Evolutionary conservation across 2,888 invertebrate genomes (phyloP).

Genomic region (Xestia xanthographa): DNA sequence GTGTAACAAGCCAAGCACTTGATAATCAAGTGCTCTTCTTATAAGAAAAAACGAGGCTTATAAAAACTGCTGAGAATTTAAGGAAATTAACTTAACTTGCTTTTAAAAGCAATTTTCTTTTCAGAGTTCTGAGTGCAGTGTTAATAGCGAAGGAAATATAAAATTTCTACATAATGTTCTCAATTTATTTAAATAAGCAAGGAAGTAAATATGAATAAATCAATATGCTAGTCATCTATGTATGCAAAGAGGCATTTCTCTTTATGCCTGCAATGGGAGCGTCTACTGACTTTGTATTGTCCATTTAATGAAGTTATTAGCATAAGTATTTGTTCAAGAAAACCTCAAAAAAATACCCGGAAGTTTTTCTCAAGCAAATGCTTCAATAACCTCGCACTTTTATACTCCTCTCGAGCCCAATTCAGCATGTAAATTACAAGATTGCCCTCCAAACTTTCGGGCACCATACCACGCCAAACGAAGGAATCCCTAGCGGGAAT

Average conservation of each 20-base stretch:
- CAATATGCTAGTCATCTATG: neutral
- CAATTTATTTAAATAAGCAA: neutral
- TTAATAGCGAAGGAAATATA: neutral
- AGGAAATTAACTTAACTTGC: constrained; percentile 11
- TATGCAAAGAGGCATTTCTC: no score
- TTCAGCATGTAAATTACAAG: constrained; percentile 43
- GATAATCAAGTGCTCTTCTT: constrained; percentile 24
- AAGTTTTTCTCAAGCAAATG: constrained; percentile 11
- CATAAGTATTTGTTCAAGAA: neutral
- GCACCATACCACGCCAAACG: constrained; percentile 13
- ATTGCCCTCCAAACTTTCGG: constrained; percentile 36
- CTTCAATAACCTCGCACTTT: constrained; percentile 9
- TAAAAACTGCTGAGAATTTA: neutral
- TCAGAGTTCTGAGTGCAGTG: neutral
- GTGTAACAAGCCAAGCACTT: neutral
- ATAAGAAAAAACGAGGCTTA: neutral
- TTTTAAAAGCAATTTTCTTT: neutral
- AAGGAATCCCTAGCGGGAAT: constrained; percentile 42
- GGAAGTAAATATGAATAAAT: neutral
- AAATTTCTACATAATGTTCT: neutral
- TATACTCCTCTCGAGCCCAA: constrained; percentile 14
- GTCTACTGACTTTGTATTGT: neutral
- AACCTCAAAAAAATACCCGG: neutral
- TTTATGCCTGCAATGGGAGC: no score
- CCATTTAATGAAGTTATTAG: neutral